Percentiles rank a stretch among this genome's conserved stretches.
These are phyloP conservation scores for Zoanthus sociatus DNA, from an alignment of 92 coral and sea anemone species.

Conservation along the genomic window DNA sequence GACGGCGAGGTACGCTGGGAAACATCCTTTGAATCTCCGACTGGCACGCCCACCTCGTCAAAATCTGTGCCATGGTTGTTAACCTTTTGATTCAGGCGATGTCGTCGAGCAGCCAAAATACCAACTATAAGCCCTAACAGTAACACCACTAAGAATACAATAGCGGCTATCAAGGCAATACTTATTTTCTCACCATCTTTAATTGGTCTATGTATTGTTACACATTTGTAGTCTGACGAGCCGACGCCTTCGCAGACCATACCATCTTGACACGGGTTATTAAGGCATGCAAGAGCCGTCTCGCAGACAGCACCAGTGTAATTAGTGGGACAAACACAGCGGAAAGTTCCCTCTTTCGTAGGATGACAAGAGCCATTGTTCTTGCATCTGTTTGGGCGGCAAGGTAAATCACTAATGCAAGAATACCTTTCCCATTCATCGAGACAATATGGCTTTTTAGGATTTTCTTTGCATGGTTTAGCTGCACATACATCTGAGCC, in stretches of 20 bases:
- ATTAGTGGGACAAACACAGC: conserved; percentile 72
- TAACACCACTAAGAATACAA: conserved; percentile 85
- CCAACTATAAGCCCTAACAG: conserved; percentile 85
- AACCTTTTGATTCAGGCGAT: conserved; percentile 58
- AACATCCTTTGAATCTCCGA: conserved; percentile 74
- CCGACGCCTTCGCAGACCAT: conserved; percentile 46
- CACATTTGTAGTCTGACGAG: conserved; percentile 45
- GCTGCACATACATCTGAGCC: conserved; percentile 75
- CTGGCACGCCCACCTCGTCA: conserved; percentile 76
- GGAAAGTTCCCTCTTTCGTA: conserved; percentile 68
- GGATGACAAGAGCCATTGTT: conserved; percentile 81
- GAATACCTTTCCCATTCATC: conserved; percentile 86
- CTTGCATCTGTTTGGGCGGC: conserved; percentile 75
- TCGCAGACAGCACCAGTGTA: conserved; percentile 66
- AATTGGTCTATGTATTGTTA: conserved; percentile 12
- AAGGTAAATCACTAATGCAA: conserved; percentile 82
- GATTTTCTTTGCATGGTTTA: conserved; percentile 74
- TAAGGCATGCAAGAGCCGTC: conserved; percentile 53
- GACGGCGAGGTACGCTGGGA: conserved; percentile 92
- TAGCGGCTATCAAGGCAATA: conserved; percentile 90
- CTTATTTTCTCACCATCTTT: conserved; percentile 54
- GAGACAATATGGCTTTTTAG: conserved; percentile 75
- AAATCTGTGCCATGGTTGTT: conserved; percentile 57
- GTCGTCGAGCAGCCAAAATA: conserved; percentile 85
- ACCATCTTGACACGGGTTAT: conserved; percentile 44